These are phyloP conservation scores for Egretta garzetta DNA, from an alignment of 2,113 vertebrate genomes.

Conservation along the genomic window DNA sequence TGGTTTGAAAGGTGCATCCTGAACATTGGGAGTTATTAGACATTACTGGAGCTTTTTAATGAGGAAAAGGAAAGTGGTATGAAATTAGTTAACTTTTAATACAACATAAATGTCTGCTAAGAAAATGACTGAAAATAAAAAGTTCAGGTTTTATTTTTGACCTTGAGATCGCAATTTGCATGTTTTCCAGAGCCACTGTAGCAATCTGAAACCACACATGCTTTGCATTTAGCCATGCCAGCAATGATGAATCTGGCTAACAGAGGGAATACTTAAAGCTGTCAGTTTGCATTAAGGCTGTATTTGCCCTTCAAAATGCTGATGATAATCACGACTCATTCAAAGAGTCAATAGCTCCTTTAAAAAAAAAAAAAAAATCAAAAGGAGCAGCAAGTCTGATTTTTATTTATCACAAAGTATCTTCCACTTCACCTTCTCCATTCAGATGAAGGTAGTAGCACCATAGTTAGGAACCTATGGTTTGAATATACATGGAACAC, in stretches of 20 bases:
- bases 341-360: conserved; percentile 23
- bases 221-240: conserved; percentile 47
- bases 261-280: conserved; percentile 47
- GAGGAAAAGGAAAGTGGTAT: background rate
- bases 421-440: background rate
- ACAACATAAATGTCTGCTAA: background rate
- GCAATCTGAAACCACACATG: background rate
- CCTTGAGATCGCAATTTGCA: background rate
- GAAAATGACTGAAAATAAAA: background rate
- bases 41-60: background rate
- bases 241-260: conserved; percentile 21
- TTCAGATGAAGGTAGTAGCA: background rate
- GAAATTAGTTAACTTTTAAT: background rate
- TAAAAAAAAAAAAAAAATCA: background rate
- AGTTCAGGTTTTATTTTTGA: background rate
- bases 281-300: conserved; percentile 45
- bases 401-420: background rate
- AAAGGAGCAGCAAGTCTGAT: background rate
- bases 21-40: background rate
- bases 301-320: conserved; percentile 29
- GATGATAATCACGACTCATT: conserved; percentile 40
- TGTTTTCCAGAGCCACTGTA: background rate
- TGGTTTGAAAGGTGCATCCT: background rate
- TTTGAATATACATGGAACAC: background rate
- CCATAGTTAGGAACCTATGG: background rate